Evolutionary conservation across 2,113 vertebrate species (phyloP).

Genomic region (Hucho hucho): DNA sequence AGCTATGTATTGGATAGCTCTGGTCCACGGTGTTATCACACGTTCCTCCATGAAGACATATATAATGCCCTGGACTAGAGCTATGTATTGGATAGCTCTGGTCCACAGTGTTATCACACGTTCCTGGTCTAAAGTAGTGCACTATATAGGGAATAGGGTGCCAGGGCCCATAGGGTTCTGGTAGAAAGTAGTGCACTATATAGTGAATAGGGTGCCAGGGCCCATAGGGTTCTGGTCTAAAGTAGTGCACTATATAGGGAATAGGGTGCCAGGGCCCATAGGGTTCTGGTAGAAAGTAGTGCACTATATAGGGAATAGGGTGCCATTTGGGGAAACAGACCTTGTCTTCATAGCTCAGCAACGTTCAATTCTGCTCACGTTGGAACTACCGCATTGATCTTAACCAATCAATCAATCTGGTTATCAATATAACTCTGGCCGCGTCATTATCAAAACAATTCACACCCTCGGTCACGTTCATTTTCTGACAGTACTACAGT

Average conservation of each 20-base stretch:
- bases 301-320: too few relatives aligned
- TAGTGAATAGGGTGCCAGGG: too few relatives aligned
- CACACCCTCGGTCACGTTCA: not conserved
- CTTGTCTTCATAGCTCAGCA: not conserved
- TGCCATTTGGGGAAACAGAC: not conserved
- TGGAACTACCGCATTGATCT: conserved; percentile 39
- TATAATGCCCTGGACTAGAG: not conserved
- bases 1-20: not conserved
- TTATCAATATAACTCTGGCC: conserved; percentile 26
- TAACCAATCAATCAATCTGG: conserved; percentile 32
- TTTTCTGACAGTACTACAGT: not conserved
- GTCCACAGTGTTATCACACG: not conserved
- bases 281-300: too few relatives aligned
- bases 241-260: too few relatives aligned
- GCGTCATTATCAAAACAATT: conserved; percentile 35
- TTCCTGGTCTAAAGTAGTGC: too few relatives aligned
- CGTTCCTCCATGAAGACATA: too few relatives aligned
- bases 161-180: too few relatives aligned
- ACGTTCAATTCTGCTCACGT: conserved; percentile 17
- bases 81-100: not conserved
- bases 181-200: too few relatives aligned
- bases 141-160: too few relatives aligned
- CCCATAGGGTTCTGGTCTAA: too few relatives aligned
- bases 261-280: too few relatives aligned
- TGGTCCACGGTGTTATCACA: not conserved